phyloP scores from a whole-genome alignment of 92 coral and sea anemone species.

The Galaxea fascicularis region DNA sequence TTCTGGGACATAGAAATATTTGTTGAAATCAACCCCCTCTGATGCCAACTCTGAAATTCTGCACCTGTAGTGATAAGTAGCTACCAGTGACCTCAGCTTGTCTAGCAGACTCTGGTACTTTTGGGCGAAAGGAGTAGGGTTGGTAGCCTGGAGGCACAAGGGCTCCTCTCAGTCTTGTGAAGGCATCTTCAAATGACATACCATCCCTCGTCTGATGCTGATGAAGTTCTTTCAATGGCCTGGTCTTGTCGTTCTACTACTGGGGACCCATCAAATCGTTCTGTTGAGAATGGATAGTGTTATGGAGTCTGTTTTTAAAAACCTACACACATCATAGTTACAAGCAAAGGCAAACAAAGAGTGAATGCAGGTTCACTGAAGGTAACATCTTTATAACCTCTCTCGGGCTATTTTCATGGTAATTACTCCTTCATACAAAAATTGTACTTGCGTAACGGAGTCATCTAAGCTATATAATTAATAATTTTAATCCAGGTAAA shows the following conservation, averaged over 20 bases:
- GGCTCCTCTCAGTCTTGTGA: conserved; percentile 49
- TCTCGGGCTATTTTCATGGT: too few relatives aligned
- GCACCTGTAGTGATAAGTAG: conserved; percentile 48
- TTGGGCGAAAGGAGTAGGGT: conserved; percentile 60
- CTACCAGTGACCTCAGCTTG: too few relatives aligned
- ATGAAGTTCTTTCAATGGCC: conserved; percentile 51
- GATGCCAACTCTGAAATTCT: conserved; percentile 11
- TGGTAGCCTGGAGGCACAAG: conserved; percentile 66
- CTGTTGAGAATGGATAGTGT: conserved; percentile 16
- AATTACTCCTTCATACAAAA: too few relatives aligned
- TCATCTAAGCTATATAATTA: too few relatives aligned
- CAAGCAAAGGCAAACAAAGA: too few relatives aligned
- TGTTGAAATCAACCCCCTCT: conserved; percentile 40
- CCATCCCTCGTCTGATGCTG: conserved; percentile 13
- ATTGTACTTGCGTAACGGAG: too few relatives aligned
- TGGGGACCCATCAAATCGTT: conserved; percentile 47
- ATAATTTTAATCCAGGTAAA: not conserved
- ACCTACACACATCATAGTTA: too few relatives aligned
- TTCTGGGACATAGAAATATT: conserved; percentile 58
- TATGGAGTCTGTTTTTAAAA: not conserved
- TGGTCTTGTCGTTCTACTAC: conserved; percentile 12
- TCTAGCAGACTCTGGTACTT: conserved; percentile 33
- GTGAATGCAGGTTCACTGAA: too few relatives aligned
- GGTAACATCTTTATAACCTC: too few relatives aligned
- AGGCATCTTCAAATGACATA: conserved; percentile 60